Percentiles rank a stretch among this genome's conserved stretches.
Conservation (phyloP, 2,888 invertebrate species). For the Hemicrepidius hirtus region DNA sequence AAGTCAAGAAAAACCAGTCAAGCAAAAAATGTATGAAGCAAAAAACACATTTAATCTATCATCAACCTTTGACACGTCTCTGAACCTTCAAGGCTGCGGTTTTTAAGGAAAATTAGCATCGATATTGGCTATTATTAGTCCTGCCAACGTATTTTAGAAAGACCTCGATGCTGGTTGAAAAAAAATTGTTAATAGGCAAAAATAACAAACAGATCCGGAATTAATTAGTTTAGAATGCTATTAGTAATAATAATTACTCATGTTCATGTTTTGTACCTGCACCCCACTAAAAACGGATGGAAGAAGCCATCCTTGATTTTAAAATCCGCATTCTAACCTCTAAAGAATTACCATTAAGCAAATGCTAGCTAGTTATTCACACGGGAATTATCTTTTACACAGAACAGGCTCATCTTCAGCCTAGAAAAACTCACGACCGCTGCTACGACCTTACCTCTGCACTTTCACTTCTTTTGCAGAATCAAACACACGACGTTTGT, state of each 20-base stretch:
- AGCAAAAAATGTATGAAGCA: not conserved
- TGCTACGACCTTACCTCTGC: slow-evolving; percentile 56
- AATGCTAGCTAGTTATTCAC: slow-evolving; percentile 53
- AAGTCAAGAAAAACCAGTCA: slow-evolving; percentile 18
- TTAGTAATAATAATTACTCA: not conserved
- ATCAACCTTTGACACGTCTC: slow-evolving; percentile 5
- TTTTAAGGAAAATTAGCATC: slow-evolving; percentile 13
- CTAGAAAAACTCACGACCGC: slow-evolving; percentile 58
- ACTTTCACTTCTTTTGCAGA: slow-evolving; percentile 56
- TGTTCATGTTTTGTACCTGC: not conserved
- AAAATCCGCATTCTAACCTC: slow-evolving; percentile 58
- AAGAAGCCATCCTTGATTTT: slow-evolving; percentile 47
- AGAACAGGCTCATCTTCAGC: slow-evolving; percentile 54
- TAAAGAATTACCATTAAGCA: slow-evolving; percentile 44
- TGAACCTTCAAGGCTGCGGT: slow-evolving; percentile 21
- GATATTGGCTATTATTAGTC: slow-evolving; percentile 7
- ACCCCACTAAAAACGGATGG: slow-evolving; percentile 17
- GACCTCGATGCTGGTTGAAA: not conserved
- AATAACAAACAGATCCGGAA: slow-evolving; percentile 17
- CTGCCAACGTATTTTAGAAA: not conserved
- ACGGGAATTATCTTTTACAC: slow-evolving; percentile 56
- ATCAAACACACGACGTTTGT: slow-evolving; percentile 1
- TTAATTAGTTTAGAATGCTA: slow-evolving; percentile 8
- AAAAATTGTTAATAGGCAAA: not conserved
- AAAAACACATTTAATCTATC: not conserved